A percentile compares a stretch with the other conserved stretches of the same genome.
Conservation (phyloP, 2,797 vertebrate genomes). For the Lutjanus argentimaculatus region DNA sequence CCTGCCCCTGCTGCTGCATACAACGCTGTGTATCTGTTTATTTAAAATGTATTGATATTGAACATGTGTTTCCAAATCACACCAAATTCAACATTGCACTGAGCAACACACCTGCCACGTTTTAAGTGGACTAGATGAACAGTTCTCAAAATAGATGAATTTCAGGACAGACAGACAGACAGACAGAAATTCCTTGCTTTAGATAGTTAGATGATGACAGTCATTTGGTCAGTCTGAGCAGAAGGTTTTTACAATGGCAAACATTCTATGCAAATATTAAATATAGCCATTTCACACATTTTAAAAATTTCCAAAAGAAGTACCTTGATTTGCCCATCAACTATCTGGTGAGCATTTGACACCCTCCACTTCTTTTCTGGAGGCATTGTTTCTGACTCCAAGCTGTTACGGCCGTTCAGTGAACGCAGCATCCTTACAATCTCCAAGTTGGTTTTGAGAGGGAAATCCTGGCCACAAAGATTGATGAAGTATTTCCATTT, state of each 20-base stretch:
- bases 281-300: background rate
- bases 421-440: constrained; percentile 88
- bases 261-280: background rate
- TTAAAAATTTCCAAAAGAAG: background rate
- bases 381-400: constrained; percentile 90
- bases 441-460: constrained; percentile 94
- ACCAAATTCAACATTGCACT: too few species aligned
- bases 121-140: too few species aligned
- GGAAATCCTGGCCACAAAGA: constrained; percentile 93
- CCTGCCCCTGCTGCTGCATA: too few species aligned
- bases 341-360: constrained; percentile 77
- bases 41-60: too few species aligned
- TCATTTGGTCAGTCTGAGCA: background rate
- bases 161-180: too few species aligned
- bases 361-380: constrained; percentile 85
- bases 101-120: too few species aligned
- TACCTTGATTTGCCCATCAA: constrained; percentile 80
- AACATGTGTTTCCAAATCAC: too few species aligned
- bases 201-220: background rate
- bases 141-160: too few species aligned
- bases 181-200: too few species aligned
- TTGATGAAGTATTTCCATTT: constrained; percentile 94
- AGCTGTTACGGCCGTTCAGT: constrained; percentile 88
- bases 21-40: too few species aligned
- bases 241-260: background rate